These are phyloP conservation scores for Diachasma alloeum DNA, from an alignment of 1,140 invertebrate species.

Conservation along the genomic window DNA sequence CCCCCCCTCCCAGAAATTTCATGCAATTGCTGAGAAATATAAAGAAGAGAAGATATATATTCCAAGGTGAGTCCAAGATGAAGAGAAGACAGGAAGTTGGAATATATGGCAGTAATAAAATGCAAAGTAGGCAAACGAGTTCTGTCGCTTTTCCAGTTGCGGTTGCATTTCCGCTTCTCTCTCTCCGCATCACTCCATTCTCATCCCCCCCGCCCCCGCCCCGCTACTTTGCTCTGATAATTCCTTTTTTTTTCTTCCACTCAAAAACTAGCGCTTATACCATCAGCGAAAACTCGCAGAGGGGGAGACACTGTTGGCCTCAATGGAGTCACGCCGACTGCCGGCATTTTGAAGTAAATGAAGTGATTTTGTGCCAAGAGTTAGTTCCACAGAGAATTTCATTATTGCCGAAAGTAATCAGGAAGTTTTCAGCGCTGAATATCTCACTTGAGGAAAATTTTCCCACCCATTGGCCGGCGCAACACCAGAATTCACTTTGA, in stretches of 20 bases:
- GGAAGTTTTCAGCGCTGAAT: conserved; percentile 11
- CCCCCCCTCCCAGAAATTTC: neutral
- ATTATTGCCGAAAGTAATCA: conserved; percentile 24
- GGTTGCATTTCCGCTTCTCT: conserved; percentile 28
- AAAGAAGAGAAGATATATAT: neutral
- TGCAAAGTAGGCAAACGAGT: conserved; percentile 31
- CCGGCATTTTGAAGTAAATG: neutral
- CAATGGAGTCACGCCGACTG: neutral
- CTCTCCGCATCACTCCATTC: neutral
- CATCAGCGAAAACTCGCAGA: neutral
- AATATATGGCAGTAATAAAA: conserved; percentile 30
- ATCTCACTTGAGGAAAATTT: neutral
- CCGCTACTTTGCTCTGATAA: neutral
- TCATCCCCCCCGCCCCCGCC: neutral
- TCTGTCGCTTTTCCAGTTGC: conserved; percentile 31
- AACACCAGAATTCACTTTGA: neutral
- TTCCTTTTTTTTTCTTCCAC: neutral
- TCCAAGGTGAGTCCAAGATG: conserved; percentile 11
- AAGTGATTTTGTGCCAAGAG: neutral
- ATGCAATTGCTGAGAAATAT: neutral
- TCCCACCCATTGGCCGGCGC: neutral
- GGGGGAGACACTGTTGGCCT: neutral
- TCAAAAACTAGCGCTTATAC: neutral
- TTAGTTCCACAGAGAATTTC: neutral
- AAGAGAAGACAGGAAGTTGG: conserved; percentile 29